Base-by-base conservation (phyloP, 2,888 invertebrate species). In the Drosophila stalkeri region DNA sequence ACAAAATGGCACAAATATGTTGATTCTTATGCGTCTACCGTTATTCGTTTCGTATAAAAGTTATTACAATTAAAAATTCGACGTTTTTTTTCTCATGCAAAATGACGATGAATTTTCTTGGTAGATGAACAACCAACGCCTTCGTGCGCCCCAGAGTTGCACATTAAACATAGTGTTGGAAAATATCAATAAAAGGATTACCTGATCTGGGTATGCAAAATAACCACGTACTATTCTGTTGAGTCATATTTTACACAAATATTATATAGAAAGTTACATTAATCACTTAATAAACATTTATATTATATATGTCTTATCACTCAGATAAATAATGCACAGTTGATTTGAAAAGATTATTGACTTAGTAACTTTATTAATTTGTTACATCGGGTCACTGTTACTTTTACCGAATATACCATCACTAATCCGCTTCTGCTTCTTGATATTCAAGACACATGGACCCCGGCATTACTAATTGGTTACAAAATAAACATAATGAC, bases 31-130 rank as follows among this genome's bases (percentile, higher is more conserved):
- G 66, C 81, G 73, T 72, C 81, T 80, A 87, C 73, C 76, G 75
- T 81, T 78, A 76, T 63, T 73, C 77, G 70, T 77, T 81, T 83
- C 80, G 86, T 86, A 79, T 77, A 81, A 90, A 88, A 82, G 57
- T 70, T 79, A 80, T 67, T 80, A 76, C 75, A 80, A 85, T 86
- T 81, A 86, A 78, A 89, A 87, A 86, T 75, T 81, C 73, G 73
- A 81, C 78, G 78, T 80, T 83, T 90, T 86, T 89, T 88, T 89
- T 86, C 82, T 87, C 87, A 88, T 86, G 83, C 83, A 86, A 91
- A 91, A 91, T 87, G 89, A 90, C 89, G 91, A 91, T 91, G 91
- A 89, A 91, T 91, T 78, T 84, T 86, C 86, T 81, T 71, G 76
- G 85, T 85, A 83, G 85, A 82, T 82, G 85, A 85, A 77, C 85